These are phyloP conservation scores for Eilema sororculum DNA, from an alignment of 2,888 invertebrate genomes.

Conservation along the genomic window DNA sequence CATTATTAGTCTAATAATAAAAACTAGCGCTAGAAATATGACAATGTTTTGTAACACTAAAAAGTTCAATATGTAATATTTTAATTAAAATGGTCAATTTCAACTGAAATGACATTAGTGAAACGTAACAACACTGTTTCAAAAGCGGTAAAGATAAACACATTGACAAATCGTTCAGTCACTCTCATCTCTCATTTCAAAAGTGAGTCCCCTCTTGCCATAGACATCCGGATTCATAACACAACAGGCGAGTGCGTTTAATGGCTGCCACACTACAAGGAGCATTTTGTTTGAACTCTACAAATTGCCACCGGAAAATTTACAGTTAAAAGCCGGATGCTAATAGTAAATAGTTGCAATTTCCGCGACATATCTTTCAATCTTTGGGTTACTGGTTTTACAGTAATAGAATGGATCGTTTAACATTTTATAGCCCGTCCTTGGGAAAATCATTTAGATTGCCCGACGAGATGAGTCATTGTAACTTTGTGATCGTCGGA, in stretches of 20 bases:
- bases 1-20: too few relatives aligned
- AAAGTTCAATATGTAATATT: background rate
- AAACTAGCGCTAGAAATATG: too few relatives aligned
- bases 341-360: conserved; percentile 78
- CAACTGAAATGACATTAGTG: background rate
- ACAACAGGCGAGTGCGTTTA: conserved; percentile 56
- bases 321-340: conserved; percentile 85
- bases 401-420: conserved; percentile 51
- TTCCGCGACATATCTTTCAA: conserved; percentile 80
- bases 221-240: conserved; percentile 51
- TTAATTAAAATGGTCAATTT: background rate
- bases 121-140: conserved; percentile 6
- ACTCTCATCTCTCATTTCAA: conserved; percentile 35
- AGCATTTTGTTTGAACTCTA: conserved; percentile 63
- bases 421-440: conserved; percentile 55
- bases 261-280: conserved; percentile 60
- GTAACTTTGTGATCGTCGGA: conserved; percentile 14
- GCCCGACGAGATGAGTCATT: conserved; percentile 27
- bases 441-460: conserved; percentile 35
- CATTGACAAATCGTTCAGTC: conserved; percentile 18
- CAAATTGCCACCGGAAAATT: conserved; percentile 86
- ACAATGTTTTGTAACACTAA: too few relatives aligned
- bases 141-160: background rate
- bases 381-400: conserved; percentile 69
- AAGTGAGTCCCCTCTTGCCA: conserved; percentile 42